Percentiles rank a stretch among this genome's conserved stretches.
Evolutionary conservation across 2,797 vertebrate genomes (phyloP).

Genomic region (Pseudochromis fuscus): DNA sequence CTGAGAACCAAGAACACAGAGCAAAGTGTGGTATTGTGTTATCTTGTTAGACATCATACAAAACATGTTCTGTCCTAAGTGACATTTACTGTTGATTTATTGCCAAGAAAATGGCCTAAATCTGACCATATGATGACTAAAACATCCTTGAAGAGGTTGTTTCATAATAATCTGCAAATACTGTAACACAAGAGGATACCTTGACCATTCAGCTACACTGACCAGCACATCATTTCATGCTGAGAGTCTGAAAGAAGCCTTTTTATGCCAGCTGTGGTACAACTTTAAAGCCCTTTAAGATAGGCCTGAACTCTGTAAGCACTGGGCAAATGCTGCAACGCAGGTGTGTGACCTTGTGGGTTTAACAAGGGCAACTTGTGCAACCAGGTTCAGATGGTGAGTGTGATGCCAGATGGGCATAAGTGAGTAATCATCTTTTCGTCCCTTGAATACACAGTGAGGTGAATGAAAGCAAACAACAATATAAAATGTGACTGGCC

Average conservation of each 20-base stretch:
- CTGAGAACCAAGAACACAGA: constrained; percentile 77
- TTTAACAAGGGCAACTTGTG: constrained; percentile 61
- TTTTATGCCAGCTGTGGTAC: constrained; percentile 50
- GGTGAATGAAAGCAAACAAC: background rate
- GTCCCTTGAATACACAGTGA: constrained; percentile 1
- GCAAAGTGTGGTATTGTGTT: too few relatives aligned
- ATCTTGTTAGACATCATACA: background rate
- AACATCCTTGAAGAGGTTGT: constrained; percentile 10
- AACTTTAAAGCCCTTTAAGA: constrained; percentile 28
- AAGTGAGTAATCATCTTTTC: constrained; percentile 31
- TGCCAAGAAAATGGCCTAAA: background rate
- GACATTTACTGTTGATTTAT: background rate
- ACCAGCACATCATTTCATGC: constrained; percentile 51
- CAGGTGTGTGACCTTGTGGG: constrained; percentile 64
- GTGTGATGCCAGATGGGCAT: constrained; percentile 59
- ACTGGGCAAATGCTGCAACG: constrained; percentile 30
- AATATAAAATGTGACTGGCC: background rate
- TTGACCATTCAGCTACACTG: constrained; percentile 23
- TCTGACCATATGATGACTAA: constrained; percentile 12
- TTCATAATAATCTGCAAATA: constrained; percentile 44
- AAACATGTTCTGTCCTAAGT: background rate
- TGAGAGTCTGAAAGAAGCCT: constrained; percentile 41
- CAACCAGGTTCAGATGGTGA: constrained; percentile 46
- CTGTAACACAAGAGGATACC: constrained; percentile 37
- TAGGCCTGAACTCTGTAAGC: constrained; percentile 12